Evolutionary conservation across 2,888 invertebrate species (phyloP).

Genomic region (Agrilus mali): DNA sequence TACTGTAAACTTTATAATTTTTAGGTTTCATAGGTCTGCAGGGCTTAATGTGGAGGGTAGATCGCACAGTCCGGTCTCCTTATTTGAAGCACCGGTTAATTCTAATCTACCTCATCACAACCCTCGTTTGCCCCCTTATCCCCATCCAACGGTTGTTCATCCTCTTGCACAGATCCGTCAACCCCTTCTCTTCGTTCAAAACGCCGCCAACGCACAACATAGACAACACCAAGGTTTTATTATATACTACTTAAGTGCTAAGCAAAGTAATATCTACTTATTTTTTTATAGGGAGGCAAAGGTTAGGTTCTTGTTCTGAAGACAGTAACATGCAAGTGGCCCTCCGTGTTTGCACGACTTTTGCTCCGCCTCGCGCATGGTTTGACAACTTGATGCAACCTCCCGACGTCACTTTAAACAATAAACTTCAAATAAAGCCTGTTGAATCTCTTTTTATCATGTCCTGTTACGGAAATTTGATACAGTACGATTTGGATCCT

Average conservation of each 20-base stretch:
- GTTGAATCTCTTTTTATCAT: conserved; percentile 82
- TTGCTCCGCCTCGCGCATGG: conserved; percentile 66
- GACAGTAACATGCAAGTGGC: conserved; percentile 58
- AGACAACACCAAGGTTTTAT: conserved; percentile 31
- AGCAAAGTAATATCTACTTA: conserved; percentile 10
- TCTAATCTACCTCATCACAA: conserved; percentile 63
- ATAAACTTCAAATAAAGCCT: conserved; percentile 39
- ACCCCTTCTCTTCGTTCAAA: conserved; percentile 37
- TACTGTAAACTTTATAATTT: not conserved
- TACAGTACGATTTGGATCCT: conserved; percentile 82
- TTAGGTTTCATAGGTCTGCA: conserved; percentile 85
- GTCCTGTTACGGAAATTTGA: conserved; percentile 75
- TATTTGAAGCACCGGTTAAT: conserved; percentile 29
- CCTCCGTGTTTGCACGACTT: conserved; percentile 65
- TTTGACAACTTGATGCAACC: conserved; percentile 33
- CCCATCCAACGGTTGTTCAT: conserved; percentile 65
- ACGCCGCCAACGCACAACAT: conserved; percentile 38
- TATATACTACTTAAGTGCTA: conserved; percentile 26
- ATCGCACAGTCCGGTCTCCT: conserved; percentile 56
- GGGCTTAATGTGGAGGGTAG: conserved; percentile 64
- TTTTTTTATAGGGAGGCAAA: conserved; percentile 44
- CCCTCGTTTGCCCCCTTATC: conserved; percentile 84
- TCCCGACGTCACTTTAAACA: conserved; percentile 16
- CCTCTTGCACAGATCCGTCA: conserved; percentile 82
- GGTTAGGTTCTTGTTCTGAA: conserved; percentile 53